Percentiles rank a stretch among this genome's conserved stretches.
phyloP scores from a whole-genome alignment of 2,113 vertebrate genomes.

The Gnathonemus echidnorhynchus region DNA sequence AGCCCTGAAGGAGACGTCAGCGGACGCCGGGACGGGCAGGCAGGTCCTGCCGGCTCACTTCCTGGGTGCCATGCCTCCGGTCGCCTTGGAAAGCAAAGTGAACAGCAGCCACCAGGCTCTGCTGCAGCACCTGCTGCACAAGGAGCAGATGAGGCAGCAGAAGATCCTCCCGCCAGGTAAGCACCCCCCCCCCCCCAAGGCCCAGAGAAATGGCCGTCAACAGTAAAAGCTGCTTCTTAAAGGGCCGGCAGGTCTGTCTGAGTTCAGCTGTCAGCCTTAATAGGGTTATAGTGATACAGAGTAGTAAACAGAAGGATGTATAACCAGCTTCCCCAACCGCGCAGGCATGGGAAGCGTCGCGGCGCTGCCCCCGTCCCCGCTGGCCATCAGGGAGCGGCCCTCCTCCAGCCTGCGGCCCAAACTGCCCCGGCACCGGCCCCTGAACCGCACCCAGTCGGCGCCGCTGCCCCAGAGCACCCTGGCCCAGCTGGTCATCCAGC shows the following conservation, averaged over 20 bases:
- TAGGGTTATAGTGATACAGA: background rate
- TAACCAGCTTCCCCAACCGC: background rate
- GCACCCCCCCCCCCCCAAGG: background rate
- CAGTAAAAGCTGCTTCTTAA: background rate
- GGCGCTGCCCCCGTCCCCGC: conserved; percentile 80
- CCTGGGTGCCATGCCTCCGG: conserved; percentile 59
- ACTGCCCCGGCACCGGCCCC: conserved; percentile 85
- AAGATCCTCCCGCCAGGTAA: conserved; percentile 86
- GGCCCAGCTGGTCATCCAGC: conserved; percentile 94
- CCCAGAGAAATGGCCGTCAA: background rate
- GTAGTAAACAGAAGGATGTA: background rate
- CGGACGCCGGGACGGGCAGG: conserved; percentile 63
- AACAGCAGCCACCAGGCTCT: conserved; percentile 95
- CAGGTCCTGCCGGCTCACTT: conserved; percentile 78
- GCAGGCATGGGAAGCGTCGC: conserved; percentile 69
- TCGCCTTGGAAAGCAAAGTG: conserved; percentile 76
- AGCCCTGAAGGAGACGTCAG: conserved; percentile 77
- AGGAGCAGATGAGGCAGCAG: conserved; percentile 93
- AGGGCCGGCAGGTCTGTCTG: background rate
- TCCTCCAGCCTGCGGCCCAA: conserved; percentile 75
- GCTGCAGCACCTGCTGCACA: conserved; percentile 88
- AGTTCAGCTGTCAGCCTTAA: background rate
- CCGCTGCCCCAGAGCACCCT: conserved; percentile 92
- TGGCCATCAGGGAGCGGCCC: conserved; percentile 80
- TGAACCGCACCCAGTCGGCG: conserved; percentile 94